Percentiles rank a stretch among this genome's conserved stretches.
Conservation (phyloP, 2,888 invertebrate species). For the Peribatodes rhomboidaria region DNA sequence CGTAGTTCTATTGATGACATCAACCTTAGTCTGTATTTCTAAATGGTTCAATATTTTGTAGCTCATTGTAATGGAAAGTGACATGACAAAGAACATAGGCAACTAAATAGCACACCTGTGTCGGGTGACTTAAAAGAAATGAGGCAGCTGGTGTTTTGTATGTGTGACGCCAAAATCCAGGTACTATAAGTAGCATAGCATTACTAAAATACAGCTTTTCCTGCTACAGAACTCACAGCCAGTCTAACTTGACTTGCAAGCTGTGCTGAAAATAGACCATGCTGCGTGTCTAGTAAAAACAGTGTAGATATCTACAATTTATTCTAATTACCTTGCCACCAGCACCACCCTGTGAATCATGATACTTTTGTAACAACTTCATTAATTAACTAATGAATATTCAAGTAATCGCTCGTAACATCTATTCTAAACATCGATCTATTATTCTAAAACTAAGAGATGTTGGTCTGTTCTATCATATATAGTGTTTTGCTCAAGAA, state of each 20-base stretch:
- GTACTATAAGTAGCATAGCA: conserved; percentile 5
- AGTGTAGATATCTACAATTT: conserved; percentile 51
- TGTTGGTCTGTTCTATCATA: background rate
- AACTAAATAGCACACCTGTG: conserved; percentile 2
- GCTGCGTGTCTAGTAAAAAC: conserved; percentile 70
- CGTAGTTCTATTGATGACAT: background rate
- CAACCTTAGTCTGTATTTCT: background rate
- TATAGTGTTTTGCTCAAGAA: background rate
- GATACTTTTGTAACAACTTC: conserved; percentile 57
- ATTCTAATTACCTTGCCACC: conserved; percentile 80
- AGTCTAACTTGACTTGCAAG: conserved; percentile 63
- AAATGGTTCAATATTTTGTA: background rate
- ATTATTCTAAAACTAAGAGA: background rate
- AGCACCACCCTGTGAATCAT: conserved; percentile 82
- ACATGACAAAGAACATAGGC: background rate
- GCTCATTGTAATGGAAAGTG: background rate
- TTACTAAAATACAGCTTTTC: conserved; percentile 17
- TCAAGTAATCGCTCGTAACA: conserved; percentile 1
- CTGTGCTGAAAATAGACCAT: conserved; percentile 65
- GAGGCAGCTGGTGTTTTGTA: conserved; percentile 12
- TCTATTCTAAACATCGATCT: background rate
- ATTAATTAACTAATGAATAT: conserved; percentile 18
- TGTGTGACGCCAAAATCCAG: conserved; percentile 11
- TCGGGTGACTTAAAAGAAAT: conserved; percentile 2
- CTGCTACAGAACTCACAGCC: conserved; percentile 46